phyloP scores from a whole-genome alignment of 2,113 vertebrate species.

The Ardeotis arabs region DNA sequence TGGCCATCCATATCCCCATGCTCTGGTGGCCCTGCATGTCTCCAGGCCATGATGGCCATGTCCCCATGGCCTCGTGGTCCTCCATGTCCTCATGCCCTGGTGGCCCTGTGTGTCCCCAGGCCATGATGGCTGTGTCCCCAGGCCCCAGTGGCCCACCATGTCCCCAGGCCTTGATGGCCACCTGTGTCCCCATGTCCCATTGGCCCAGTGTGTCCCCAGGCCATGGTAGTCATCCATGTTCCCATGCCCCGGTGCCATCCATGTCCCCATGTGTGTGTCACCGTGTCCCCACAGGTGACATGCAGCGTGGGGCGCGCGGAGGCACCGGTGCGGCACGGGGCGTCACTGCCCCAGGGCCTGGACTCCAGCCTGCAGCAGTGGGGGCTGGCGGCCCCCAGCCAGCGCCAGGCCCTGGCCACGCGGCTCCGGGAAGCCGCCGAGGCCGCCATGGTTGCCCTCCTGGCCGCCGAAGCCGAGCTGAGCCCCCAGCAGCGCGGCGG shows the following conservation, averaged over 20 bases:
- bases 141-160: neutral
- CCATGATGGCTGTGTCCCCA: no score
- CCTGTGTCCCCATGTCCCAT: no score
- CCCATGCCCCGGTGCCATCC: no score
- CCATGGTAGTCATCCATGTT: no score
- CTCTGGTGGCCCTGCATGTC: neutral
- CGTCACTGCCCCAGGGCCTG: constrained; percentile 9
- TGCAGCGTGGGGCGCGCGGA: constrained; percentile 14
- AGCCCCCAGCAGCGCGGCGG: constrained; percentile 3
- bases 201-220: neutral
- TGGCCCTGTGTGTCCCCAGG: neutral
- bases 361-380: constrained; percentile 42
- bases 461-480: constrained; percentile 14
- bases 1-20: neutral
- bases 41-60: neutral
- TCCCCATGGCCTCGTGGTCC: no score
- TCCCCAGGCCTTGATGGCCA: neutral
- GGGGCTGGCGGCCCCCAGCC: neutral
- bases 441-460: neutral
- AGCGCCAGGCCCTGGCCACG: neutral
- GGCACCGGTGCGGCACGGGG: neutral
- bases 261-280: neutral
- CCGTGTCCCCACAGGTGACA: neutral
- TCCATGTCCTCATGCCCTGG: neutral
- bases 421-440: neutral